Evolutionary conservation across 2,888 invertebrate genomes (phyloP).

Genomic region (Agelastica alni): DNA sequence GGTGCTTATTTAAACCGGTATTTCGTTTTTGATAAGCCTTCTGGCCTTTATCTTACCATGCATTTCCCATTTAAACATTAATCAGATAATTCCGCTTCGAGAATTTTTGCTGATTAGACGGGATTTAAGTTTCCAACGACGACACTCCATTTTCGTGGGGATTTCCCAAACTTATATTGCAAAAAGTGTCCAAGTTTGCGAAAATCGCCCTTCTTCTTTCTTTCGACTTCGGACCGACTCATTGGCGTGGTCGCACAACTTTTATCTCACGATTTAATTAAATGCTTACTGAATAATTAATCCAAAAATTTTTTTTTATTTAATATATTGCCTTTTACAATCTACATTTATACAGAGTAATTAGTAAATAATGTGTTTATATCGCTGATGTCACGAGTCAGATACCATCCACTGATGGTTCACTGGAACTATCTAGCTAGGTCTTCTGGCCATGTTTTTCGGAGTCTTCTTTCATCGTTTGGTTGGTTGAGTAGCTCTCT

Average conservation of each 20-base stretch:
- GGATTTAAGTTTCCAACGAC: constrained; percentile 32
- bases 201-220: constrained; percentile 39
- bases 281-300: too few relatives aligned
- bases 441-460: too few relatives aligned
- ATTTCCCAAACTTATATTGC: constrained; percentile 43
- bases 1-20: background rate
- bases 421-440: too few relatives aligned
- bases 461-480: too few relatives aligned
- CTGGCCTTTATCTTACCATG: background rate
- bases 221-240: constrained; percentile 30
- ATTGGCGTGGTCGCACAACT: constrained; percentile 11
- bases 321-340: too few relatives aligned
- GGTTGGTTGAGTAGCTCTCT: too few relatives aligned
- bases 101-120: constrained; percentile 31
- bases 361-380: too few relatives aligned
- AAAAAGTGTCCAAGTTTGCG: constrained; percentile 42
- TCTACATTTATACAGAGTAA: too few relatives aligned
- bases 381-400: too few relatives aligned
- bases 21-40: background rate
- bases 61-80: constrained; percentile 24
- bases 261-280: too few relatives aligned
- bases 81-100: constrained; percentile 29
- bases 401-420: too few relatives aligned
- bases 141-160: constrained; percentile 43
- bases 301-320: too few relatives aligned